Evolutionary conservation across 2,113 vertebrate species (phyloP), one percentile per base, ranked within the genome.

Genomic region (Xiphorhynchus elegans): DNA sequence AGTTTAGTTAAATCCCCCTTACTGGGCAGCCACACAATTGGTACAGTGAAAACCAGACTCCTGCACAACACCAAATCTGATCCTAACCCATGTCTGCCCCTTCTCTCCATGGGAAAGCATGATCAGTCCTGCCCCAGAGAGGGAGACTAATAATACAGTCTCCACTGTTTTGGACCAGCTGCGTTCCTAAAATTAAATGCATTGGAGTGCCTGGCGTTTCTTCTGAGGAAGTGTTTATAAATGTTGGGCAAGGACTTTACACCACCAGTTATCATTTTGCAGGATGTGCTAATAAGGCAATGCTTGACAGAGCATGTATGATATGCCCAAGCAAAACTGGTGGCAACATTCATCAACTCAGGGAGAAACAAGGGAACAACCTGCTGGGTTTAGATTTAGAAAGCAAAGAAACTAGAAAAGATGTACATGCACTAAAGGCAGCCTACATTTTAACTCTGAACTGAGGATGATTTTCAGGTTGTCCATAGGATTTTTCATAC

Each of bases 121-220:
- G 79, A 96, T 67, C 83, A 46, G 76, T 92, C 95, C 85, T 97
- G 93, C 73, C 92, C 52, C 52, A 68, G 76, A 75, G 66, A 84
- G 62, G 47, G 50, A 67, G 35, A 93, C 75, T 96, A 96, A 95
- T 96, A 95, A 93, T 96, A 96, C 84, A 81, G 88, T 24, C 79
- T 47, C 44, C 44, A 33, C 60, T 55, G 19, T 10, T 90, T 80
- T 86, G 68, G 68, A 84, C 85, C 96, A 97, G 96, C 95, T 96
- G 96, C 83, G 81, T 92, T 78, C 88, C 96, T 96, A 97, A 95
- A 96, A 96, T 96, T 96, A 96, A 96, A 93, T 86, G 40, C 64
- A 67, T 4, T 49, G 85, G 69, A 97, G 88, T 87, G 79, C 92
- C 88, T 95, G 84, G 72, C 39, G 68, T 95, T 96, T 96, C 88